Evolutionary conservation across 23 tunicate species (phyloP).

Genomic region (Halocynthia roretzi): DNA sequence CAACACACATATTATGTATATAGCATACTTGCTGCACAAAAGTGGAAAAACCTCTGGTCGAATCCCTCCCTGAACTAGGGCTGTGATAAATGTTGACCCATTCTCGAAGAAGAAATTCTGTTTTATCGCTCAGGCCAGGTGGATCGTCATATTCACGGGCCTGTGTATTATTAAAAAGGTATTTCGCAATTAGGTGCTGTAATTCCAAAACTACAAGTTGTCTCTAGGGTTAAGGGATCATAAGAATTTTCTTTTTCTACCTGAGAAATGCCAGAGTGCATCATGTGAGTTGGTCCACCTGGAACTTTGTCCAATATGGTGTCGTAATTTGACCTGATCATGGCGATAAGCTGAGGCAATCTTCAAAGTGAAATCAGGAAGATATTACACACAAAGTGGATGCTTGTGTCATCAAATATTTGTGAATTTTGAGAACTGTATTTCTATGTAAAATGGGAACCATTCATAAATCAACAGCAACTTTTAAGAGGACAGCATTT

Average conservation of each 20-base stretch:
- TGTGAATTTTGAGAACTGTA: background rate
- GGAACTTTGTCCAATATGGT: slow-evolving; percentile 82
- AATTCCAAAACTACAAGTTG: background rate
- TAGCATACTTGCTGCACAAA: slow-evolving; percentile 73
- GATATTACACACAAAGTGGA: background rate
- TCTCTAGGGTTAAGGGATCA: background rate
- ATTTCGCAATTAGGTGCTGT: background rate
- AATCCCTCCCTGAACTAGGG: slow-evolving; percentile 77
- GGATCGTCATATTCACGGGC: slow-evolving; percentile 92
- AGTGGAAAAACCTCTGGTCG: slow-evolving; percentile 82
- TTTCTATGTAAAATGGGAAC: too few relatives aligned
- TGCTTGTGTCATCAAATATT: background rate
- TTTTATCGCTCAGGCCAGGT: slow-evolving; percentile 76
- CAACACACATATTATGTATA: background rate
- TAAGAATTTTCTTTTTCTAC: slow-evolving; percentile 7
- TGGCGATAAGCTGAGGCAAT: slow-evolving; percentile 59
- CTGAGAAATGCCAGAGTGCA: slow-evolving; percentile 92
- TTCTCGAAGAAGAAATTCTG: slow-evolving; percentile 68
- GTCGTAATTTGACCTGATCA: slow-evolving; percentile 68
- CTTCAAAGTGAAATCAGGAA: slow-evolving; percentile 14
- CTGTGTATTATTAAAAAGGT: slow-evolving; percentile 3
- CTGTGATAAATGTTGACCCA: slow-evolving; percentile 95
- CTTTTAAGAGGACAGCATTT: too few relatives aligned
- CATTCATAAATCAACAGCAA: too few relatives aligned
- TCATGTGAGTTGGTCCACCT: slow-evolving; percentile 84